Percentiles rank a stretch among this genome's conserved stretches.
phyloP scores from a whole-genome alignment of 2,797 vertebrate species.

The Picus viridis region DNA sequence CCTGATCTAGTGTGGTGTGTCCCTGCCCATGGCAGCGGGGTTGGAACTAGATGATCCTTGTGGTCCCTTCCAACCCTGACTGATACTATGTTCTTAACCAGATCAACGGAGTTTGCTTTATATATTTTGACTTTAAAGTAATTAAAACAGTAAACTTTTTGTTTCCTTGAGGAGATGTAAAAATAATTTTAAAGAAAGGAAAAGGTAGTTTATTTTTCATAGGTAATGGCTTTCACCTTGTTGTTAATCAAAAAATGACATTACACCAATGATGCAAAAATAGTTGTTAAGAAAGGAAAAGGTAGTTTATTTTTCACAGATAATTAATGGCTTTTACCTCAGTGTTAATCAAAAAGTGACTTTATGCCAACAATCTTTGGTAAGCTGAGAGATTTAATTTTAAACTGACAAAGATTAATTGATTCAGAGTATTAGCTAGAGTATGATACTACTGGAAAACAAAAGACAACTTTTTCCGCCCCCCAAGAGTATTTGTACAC shows the following conservation, averaged over 20 bases:
- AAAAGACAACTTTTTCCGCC: neutral
- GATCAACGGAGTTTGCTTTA: neutral
- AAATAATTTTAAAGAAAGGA: neutral
- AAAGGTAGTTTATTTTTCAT: neutral
- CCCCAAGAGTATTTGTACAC: neutral
- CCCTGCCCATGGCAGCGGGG: too few species aligned
- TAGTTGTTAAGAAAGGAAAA: neutral
- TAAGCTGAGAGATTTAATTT: neutral
- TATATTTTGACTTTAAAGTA: neutral
- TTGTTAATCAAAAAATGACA: neutral
- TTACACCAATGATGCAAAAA: neutral
- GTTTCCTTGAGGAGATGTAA: neutral
- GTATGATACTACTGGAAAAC: neutral
- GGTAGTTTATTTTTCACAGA: neutral
- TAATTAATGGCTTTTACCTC: neutral
- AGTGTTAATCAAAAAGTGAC: neutral
- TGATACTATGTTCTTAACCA: neutral
- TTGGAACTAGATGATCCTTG: too few species aligned
- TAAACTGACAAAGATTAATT: neutral
- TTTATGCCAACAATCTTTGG: neutral
- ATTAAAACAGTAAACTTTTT: neutral
- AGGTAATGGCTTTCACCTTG: neutral
- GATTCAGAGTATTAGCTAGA: neutral
- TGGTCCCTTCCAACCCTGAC: too few species aligned
- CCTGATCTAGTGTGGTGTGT: too few species aligned